These are phyloP conservation scores for Flexamia atlantica DNA, from an alignment of 2,888 invertebrate genomes.

Conservation along the genomic window DNA sequence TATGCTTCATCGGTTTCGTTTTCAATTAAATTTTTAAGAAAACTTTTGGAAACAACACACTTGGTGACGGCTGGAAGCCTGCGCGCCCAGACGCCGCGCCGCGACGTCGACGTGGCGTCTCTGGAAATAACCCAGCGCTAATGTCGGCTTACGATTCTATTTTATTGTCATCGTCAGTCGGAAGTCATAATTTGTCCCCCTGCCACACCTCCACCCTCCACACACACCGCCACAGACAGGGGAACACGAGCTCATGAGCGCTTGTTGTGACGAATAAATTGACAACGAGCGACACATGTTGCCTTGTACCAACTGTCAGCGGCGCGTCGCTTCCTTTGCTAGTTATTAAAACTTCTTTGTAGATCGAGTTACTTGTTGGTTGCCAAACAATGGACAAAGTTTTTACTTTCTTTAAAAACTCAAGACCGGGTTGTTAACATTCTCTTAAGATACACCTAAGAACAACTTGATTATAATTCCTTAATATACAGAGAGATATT, in stretches of 20 bases:
- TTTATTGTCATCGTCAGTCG: conserved; percentile 51
- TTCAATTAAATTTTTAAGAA: too few species aligned
- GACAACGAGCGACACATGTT: conserved; percentile 10
- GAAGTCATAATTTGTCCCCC: conserved; percentile 51
- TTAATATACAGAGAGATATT: too few species aligned
- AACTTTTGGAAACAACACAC: too few species aligned
- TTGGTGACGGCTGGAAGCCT: not conserved
- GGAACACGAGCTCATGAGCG: not conserved
- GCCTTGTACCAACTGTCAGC: conserved; percentile 2
- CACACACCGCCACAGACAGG: not conserved
- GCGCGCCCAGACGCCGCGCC: not conserved
- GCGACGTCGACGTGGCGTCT: not conserved
- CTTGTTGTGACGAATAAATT: not conserved
- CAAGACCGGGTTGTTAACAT: too few species aligned
- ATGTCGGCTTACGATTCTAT: conserved; percentile 53
- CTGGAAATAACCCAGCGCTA: conserved; percentile 48
- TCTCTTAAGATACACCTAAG: too few species aligned
- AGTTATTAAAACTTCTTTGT: too few species aligned
- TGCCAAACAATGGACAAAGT: too few species aligned
- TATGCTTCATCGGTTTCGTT: too few species aligned
- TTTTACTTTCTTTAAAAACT: too few species aligned
- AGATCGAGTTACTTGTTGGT: too few species aligned
- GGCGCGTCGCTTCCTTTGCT: not conserved
- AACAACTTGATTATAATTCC: too few species aligned
- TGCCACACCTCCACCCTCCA: not conserved